Evolutionary conservation across 1,140 invertebrate genomes (phyloP).

Genomic region (Cotesia glomerata): DNA sequence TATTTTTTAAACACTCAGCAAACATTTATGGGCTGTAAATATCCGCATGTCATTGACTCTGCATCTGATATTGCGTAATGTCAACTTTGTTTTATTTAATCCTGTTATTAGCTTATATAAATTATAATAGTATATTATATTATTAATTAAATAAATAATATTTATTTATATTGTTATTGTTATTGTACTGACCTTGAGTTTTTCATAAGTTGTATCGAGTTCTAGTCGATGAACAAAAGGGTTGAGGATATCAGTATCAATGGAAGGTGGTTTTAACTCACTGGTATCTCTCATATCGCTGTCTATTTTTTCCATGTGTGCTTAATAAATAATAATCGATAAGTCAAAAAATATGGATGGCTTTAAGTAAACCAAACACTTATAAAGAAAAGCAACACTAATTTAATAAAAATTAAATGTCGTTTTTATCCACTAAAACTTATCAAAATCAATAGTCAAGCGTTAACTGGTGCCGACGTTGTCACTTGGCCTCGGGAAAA

Average conservation of each 20-base stretch:
- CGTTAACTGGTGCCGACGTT: background rate
- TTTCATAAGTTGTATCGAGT: conserved; percentile 82
- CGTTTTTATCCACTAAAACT: background rate
- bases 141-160: background rate
- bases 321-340: background rate
- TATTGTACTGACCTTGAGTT: conserved; percentile 76
- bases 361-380: background rate
- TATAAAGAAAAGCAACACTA: background rate
- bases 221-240: conserved; percentile 85
- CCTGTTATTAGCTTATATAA: background rate
- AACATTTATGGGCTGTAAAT: background rate
- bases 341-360: background rate
- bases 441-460: conserved; percentile 3
- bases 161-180: background rate
- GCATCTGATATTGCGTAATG: too few relatives aligned
- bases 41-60: background rate
- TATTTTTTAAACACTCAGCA: background rate
- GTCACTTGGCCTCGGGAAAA: conserved; percentile 4
- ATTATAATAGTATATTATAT: too few relatives aligned
- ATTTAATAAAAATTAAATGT: too few relatives aligned
- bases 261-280: conserved; percentile 44
- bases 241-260: conserved; percentile 70
- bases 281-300: conserved; percentile 35
- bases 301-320: conserved; percentile 40
- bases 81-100: background rate